These are phyloP conservation scores for Sarcophaga carnaria DNA, from an alignment of 2,888 invertebrate genomes.

Conservation along the genomic window DNA sequence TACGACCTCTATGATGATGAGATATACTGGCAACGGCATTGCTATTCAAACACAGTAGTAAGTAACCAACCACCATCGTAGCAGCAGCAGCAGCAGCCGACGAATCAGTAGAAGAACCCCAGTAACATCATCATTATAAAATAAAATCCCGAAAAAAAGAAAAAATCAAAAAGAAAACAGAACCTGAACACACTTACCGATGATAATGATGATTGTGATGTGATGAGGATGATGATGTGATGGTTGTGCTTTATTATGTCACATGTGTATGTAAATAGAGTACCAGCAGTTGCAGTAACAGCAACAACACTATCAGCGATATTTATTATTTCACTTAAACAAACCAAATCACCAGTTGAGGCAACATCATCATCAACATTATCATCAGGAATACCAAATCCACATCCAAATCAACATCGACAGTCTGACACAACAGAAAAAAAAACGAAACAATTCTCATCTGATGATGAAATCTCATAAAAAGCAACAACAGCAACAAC, in stretches of 20 bases:
- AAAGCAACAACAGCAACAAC: slow-evolving; percentile 47
- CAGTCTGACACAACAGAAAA: slow-evolving; percentile 48
- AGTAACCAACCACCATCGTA: slow-evolving; percentile 43
- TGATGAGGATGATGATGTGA: slow-evolving; percentile 13
- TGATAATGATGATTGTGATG: slow-evolving; percentile 21
- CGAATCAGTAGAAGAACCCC: slow-evolving; percentile 15
- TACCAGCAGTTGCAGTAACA: slow-evolving; percentile 11
- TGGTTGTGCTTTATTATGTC: slow-evolving; percentile 62
- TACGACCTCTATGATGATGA: slow-evolving; percentile 63
- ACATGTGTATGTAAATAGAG: slow-evolving; percentile 44
- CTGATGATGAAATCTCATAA: slow-evolving; percentile 63
- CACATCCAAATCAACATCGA: slow-evolving; percentile 39
- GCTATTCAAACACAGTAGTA: slow-evolving; percentile 19
- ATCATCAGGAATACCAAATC: slow-evolving; percentile 15
- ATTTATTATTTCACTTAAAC: slow-evolving; percentile 67
- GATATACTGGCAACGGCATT: background rate
- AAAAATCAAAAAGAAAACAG: slow-evolving; percentile 9
- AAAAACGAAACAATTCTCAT: slow-evolving; percentile 58
- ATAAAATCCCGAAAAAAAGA: background rate
- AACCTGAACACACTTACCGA: slow-evolving; percentile 58
- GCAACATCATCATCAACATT: slow-evolving; percentile 43
- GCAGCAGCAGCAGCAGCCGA: slow-evolving; percentile 37
- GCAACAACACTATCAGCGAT: slow-evolving; percentile 50
- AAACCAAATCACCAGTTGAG: slow-evolving; percentile 55
- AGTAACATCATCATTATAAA: slow-evolving; percentile 10